Conservation (phyloP, 2,113 vertebrate species). For the Lophura nycthemera region DNA sequence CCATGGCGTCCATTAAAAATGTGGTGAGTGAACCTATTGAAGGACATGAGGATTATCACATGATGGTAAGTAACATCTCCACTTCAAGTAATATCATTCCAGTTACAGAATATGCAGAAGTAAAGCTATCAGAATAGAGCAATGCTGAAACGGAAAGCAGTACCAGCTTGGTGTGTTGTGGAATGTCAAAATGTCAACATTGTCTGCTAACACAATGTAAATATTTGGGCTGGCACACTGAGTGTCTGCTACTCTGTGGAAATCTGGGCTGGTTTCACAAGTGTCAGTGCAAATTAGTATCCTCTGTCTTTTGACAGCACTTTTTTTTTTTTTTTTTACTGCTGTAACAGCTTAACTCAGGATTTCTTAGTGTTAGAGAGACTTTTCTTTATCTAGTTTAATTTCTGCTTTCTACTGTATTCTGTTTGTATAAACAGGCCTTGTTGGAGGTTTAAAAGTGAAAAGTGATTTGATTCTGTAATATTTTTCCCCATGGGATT, state of each 20-base stretch:
- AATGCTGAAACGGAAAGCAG: background rate
- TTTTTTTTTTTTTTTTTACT: background rate
- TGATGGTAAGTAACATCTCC: conserved; percentile 89
- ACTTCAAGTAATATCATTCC: background rate
- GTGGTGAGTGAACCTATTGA: conserved; percentile 98
- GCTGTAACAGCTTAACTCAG: background rate
- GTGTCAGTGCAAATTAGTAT: background rate
- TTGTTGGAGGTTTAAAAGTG: background rate
- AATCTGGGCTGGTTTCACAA: background rate
- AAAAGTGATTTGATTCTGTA: background rate
- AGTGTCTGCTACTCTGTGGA: background rate
- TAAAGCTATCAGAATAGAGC: background rate
- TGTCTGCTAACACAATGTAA: background rate
- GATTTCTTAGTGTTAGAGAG: background rate
- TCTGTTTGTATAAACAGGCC: background rate
- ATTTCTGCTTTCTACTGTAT: background rate
- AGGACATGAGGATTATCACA: conserved; percentile 97
- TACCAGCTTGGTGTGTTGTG: background rate
- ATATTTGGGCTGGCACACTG: background rate
- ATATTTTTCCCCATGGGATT: background rate
- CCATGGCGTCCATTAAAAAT: conserved; percentile 99
- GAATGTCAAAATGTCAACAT: background rate
- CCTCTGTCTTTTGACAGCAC: background rate
- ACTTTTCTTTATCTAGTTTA: background rate
- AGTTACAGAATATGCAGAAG: background rate